Conservation (phyloP, 1,140 invertebrate genomes). For the Samia ricini region DNA sequence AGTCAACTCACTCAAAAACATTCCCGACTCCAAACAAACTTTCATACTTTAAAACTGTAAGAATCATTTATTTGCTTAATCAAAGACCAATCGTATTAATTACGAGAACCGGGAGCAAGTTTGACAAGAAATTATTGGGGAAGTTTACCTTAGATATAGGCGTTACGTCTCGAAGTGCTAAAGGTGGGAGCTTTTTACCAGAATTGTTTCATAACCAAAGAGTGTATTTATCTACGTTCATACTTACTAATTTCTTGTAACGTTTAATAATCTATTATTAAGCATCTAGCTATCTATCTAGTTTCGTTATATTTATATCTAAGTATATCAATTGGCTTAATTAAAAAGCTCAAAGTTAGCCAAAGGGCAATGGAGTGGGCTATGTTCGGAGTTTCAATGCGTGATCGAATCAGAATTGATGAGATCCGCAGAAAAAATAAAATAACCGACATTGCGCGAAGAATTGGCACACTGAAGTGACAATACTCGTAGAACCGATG, state of each 20-base stretch:
- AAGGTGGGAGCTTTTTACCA: not conserved
- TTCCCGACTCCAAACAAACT: not conserved
- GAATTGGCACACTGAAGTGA: too few relatives aligned
- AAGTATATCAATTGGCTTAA: not conserved
- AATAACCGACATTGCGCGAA: too few relatives aligned
- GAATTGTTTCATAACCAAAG: not conserved
- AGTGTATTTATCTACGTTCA: not conserved
- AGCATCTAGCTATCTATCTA: not conserved
- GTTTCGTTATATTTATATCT: not conserved
- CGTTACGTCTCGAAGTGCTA: not conserved
- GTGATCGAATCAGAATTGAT: too few relatives aligned
- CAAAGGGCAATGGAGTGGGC: too few relatives aligned
- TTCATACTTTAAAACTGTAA: constrained; percentile 6
- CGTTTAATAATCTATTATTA: not conserved
- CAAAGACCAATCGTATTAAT: constrained; percentile 7
- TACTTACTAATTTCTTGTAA: not conserved
- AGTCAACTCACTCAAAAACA: constrained; percentile 1
- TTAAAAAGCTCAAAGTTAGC: too few relatives aligned
- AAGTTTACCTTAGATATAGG: constrained; percentile 4
- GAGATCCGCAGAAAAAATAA: too few relatives aligned
- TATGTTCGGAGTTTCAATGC: too few relatives aligned
- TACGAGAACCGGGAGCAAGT: constrained; percentile 2
- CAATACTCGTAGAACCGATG: too few relatives aligned
- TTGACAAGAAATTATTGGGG: constrained; percentile 4
- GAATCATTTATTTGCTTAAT: constrained; percentile 10